Percentiles rank a stretch among this genome's conserved stretches.
These are phyloP conservation scores for Alaudala cheleensis DNA, from an alignment of 2,113 vertebrate species.

Conservation along the genomic window DNA sequence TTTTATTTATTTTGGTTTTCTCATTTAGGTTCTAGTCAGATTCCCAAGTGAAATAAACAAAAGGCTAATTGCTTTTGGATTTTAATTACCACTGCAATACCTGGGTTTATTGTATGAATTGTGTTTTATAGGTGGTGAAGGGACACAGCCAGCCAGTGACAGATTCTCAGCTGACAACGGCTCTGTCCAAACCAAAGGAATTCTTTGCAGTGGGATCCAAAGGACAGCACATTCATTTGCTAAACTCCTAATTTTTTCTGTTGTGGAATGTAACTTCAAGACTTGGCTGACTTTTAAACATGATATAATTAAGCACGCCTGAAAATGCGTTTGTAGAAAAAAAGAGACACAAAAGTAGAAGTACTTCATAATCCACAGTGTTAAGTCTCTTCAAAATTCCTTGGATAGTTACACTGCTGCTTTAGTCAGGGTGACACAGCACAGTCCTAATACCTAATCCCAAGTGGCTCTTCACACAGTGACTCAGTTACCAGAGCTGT, in stretches of 20 bases:
- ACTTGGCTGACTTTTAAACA: slow-evolving; percentile 47
- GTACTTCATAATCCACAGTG: slow-evolving; percentile 1
- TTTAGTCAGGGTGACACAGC: not conserved
- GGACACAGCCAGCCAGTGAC: not conserved
- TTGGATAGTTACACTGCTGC: not conserved
- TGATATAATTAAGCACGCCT: slow-evolving; percentile 14
- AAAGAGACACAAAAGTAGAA: not conserved
- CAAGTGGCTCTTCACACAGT: not conserved
- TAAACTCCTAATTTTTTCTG: not conserved
- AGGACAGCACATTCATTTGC: not conserved
- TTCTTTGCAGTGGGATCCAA: not conserved
- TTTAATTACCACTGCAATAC: slow-evolving; percentile 61
- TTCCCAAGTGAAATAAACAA: slow-evolving; percentile 57
- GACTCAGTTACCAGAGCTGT: not conserved
- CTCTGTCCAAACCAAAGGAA: not conserved
- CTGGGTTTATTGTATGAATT: slow-evolving; percentile 27
- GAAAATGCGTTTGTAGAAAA: not conserved
- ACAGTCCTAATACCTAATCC: not conserved
- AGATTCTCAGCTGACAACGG: slow-evolving; percentile 33
- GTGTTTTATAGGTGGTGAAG: slow-evolving; percentile 39
- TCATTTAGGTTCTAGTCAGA: slow-evolving; percentile 41
- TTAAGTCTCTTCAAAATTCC: not conserved
- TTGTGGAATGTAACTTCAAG: not conserved
- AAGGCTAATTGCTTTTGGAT: slow-evolving; percentile 66
- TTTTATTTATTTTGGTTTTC: not conserved